These are phyloP conservation scores for Poeciliopsis gracilis DNA, from an alignment of 2,797 vertebrate species.

Conservation along the genomic window DNA sequence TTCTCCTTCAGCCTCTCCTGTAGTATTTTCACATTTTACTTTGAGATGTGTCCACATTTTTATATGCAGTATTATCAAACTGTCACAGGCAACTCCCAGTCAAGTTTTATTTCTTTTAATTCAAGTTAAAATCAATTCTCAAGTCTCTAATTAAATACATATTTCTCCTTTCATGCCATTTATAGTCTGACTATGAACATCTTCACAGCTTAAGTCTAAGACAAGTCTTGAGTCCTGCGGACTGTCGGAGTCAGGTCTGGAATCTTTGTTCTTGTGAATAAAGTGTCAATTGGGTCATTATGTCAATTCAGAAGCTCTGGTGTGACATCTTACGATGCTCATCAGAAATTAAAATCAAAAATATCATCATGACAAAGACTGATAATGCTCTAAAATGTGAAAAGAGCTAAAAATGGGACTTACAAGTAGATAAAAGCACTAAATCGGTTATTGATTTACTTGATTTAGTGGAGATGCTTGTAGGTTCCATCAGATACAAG, in stretches of 20 bases:
- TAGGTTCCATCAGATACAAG: not conserved
- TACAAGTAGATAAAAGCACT: not conserved
- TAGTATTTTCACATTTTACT: not conserved
- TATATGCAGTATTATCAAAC: not conserved
- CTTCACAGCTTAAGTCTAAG: not conserved
- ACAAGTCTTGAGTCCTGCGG: not conserved
- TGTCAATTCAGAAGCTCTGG: not conserved
- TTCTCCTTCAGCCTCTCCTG: not conserved
- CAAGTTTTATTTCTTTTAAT: not conserved
- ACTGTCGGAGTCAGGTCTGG: not conserved
- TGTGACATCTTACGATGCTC: not conserved
- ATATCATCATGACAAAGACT: not conserved
- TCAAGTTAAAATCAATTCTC: not conserved
- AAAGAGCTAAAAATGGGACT: not conserved
- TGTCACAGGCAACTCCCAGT: not conserved
- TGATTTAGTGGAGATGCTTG: not conserved
- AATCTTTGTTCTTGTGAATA: not conserved
- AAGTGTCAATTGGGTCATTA: not conserved
- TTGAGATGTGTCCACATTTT: not conserved
- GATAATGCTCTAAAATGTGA: not conserved
- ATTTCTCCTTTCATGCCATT: not conserved
- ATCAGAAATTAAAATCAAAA: not conserved
- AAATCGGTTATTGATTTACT: not conserved
- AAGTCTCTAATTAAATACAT: not conserved
- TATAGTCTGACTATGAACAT: not conserved